phyloP scores from a whole-genome alignment of 2,113 vertebrate genomes.

The Natator depressus region DNA sequence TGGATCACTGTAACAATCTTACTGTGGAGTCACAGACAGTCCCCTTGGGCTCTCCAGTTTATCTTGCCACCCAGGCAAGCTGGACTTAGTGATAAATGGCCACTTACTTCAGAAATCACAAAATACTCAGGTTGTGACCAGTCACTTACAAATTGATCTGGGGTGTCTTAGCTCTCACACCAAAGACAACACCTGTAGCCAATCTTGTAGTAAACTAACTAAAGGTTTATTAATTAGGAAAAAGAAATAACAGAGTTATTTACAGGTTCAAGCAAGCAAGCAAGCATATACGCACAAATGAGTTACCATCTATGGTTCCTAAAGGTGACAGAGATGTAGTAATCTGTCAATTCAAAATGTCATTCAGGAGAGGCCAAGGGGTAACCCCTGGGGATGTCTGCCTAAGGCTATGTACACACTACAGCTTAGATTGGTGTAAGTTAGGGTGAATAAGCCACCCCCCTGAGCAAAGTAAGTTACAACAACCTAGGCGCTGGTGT shows the following conservation, averaged over 20 bases:
- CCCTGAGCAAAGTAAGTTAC: not conserved
- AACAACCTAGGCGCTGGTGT: not conserved
- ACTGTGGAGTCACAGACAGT: not conserved
- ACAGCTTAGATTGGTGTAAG: not conserved
- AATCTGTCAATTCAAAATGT: not conserved
- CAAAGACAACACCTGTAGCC: not conserved
- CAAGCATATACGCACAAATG: not conserved
- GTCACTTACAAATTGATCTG: no score
- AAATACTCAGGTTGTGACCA: not conserved
- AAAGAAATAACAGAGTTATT: not conserved
- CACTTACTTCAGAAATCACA: not conserved
- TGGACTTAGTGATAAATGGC: not conserved
- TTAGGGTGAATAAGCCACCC: not conserved
- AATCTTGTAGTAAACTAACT: not conserved
- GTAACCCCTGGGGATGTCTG: no score
- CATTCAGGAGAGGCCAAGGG: no score
- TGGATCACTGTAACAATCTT: not conserved
- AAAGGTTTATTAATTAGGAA: not conserved
- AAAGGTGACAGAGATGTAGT: not conserved
- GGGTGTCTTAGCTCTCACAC: not conserved
- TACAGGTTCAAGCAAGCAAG: not conserved
- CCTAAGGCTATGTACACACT: not conserved
- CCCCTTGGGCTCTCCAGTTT: not conserved
- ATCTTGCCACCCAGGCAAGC: not conserved
- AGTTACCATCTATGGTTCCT: not conserved